phyloP scores from a whole-genome alignment of 2,888 invertebrate species.

The Serripes groenlandicus region DNA sequence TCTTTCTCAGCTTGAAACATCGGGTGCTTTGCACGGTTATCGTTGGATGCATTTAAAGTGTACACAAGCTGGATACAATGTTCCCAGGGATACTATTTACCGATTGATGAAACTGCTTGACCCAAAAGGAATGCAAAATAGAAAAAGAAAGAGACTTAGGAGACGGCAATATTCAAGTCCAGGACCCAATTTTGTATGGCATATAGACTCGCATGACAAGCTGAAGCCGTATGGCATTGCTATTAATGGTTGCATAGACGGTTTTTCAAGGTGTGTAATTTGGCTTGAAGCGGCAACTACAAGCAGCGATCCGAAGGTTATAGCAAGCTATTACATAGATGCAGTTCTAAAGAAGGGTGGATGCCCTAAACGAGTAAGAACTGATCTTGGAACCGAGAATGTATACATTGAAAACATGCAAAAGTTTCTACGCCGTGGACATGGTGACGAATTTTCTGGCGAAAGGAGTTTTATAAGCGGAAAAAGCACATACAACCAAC shows the following conservation, averaged over 20 bases:
- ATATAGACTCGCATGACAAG: slow-evolving; percentile 61
- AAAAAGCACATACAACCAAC: slow-evolving; percentile 54
- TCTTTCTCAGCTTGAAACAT: slow-evolving; percentile 21
- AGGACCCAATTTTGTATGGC: slow-evolving; percentile 64
- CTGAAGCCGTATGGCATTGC: slow-evolving; percentile 62
- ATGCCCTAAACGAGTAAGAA: slow-evolving; percentile 45
- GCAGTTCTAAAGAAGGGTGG: slow-evolving; percentile 40
- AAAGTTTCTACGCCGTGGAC: slow-evolving; percentile 25
- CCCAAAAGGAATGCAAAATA: slow-evolving; percentile 30
- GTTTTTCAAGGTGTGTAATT: slow-evolving; percentile 57
- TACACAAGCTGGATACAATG: background rate
- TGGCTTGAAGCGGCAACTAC: slow-evolving; percentile 60
- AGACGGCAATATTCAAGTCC: slow-evolving; percentile 41
- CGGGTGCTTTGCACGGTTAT: slow-evolving; percentile 49
- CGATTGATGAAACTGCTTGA: slow-evolving; percentile 3
- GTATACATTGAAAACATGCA: slow-evolving; percentile 16
- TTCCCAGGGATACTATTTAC: slow-evolving; percentile 7
- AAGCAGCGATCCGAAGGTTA: slow-evolving; percentile 53
- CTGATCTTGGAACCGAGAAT: slow-evolving; percentile 63
- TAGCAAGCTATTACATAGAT: slow-evolving; percentile 48
- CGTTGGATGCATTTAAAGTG: slow-evolving; percentile 52
- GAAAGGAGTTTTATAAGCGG: slow-evolving; percentile 45
- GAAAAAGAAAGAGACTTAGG: slow-evolving; percentile 39
- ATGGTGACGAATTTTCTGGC: slow-evolving; percentile 13
- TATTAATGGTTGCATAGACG: slow-evolving; percentile 36